Base-by-base conservation (phyloP, 2,888 invertebrate species). In the Netelia inedita region DNA sequence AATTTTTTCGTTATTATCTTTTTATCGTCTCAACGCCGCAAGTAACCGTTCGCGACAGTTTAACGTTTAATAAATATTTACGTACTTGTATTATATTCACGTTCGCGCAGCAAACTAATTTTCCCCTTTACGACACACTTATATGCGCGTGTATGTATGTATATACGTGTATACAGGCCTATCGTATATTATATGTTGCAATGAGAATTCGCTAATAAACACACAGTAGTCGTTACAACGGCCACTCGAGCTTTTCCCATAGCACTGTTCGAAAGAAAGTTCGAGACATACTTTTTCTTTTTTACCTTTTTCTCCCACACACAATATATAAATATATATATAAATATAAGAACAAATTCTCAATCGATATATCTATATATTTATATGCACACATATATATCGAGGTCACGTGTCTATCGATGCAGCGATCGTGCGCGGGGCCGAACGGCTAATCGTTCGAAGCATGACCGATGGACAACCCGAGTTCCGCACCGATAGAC, bases 401-500 rank as follows among this genome's bases (percentile, higher is more conserved):
- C 66, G 72, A 74, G 86, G 85, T 86, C 83, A 83, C 83, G 81
- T 73, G 66, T 80, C 75, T 78, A 68, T 83, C 75, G 28, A 72
- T 63, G 75, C 71, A 55, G 57, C 14, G 59, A 61, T 81, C 41
- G 50, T 75, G 57, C 10, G 71, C 46, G 14, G n/a, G 55, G 2
- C 6, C 9, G 59, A 21, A 5, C 10, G 16, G 21, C 23, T 28
- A 59, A 81, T 74, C 53, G 78, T 79, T 78, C 46, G 72, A 55
- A 55, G 11, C 61, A 59, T 50, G 59, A 63, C 59, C 78, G 71
- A 71, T 69, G 82, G 74, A 78, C 80, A 79, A 78, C 55, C 35
- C 65, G 73, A 78, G 80, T 86, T 86, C 80, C 79, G 84, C 81
- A 85, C 41, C 84, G 83, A 79, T 84, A 65, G 84, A 86, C 84